These are phyloP conservation scores for Olivierus martensii DNA, from an alignment of 1,140 invertebrate species.

Conservation along the genomic window DNA sequence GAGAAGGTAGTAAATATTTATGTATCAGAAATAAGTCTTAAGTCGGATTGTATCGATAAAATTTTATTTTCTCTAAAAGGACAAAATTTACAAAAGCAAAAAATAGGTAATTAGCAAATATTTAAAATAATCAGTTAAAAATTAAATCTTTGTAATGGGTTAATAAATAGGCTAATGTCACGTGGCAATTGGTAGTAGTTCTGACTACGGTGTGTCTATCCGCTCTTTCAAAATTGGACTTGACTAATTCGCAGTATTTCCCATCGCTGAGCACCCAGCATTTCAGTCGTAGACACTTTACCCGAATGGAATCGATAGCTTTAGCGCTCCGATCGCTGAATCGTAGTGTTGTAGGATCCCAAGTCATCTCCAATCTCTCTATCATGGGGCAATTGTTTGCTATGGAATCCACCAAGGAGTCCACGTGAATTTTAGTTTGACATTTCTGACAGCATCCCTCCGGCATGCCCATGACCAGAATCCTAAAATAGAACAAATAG, in stretches of 20 bases:
- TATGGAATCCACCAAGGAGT: conserved; percentile 94
- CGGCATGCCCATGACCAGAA: conserved; percentile 91
- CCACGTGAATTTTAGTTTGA: conserved; percentile 59
- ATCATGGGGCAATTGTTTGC: conserved; percentile 80
- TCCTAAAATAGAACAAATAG: no score
- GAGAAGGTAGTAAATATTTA: no score
- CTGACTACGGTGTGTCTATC: conserved; percentile 90
- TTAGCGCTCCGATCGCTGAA: conserved; percentile 99
- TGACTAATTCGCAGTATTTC: conserved; percentile 97
- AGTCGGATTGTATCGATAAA: no score
- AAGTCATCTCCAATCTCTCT: conserved; percentile 84
- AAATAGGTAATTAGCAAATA: no score
- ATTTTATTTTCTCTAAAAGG: neutral
- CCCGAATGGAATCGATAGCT: conserved; percentile 57
- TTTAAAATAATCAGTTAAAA: conserved; percentile 40
- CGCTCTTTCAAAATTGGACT: conserved; percentile 97
- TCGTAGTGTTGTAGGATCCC: conserved; percentile 95
- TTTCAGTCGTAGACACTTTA: conserved; percentile 70
- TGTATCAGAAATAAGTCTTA: no score
- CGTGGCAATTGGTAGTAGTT: conserved; percentile 82
- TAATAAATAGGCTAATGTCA: conserved; percentile 79
- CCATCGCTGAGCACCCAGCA: conserved; percentile 87
- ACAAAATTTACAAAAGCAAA: no score
- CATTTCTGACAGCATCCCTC: conserved; percentile 93
- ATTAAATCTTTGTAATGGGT: conserved; percentile 86